Conservation (phyloP, 2,797 vertebrate genomes). For the Oreonectes daqikongensis region DNA sequence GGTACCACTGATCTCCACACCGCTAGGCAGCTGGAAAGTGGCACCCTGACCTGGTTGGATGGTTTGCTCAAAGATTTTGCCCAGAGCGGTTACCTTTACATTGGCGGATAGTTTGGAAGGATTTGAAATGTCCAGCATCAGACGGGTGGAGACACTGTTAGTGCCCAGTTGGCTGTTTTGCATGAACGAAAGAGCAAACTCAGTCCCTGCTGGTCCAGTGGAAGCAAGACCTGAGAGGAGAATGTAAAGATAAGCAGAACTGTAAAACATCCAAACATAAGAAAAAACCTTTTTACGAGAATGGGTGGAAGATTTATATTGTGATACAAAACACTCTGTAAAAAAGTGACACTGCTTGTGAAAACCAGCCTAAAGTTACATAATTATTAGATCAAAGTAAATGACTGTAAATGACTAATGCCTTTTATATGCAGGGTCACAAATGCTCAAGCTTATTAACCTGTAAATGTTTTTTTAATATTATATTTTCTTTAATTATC, state of each 20-base stretch:
- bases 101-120: conserved; percentile 58
- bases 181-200: conserved; percentile 74
- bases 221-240: conserved; percentile 52
- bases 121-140: conserved; percentile 62
- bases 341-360: neutral
- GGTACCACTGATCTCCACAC: conserved; percentile 63
- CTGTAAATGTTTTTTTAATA: too few species aligned
- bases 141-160: conserved; percentile 21
- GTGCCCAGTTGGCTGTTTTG: conserved; percentile 60
- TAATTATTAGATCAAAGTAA: too few species aligned
- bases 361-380: too few species aligned
- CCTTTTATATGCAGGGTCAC: too few species aligned
- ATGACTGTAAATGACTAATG: too few species aligned
- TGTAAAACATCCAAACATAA: neutral
- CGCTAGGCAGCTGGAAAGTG: conserved; percentile 56
- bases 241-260: neutral
- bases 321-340: neutral
- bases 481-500: too few species aligned
- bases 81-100: conserved; percentile 61
- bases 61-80: conserved; percentile 45
- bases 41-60: conserved; percentile 55
- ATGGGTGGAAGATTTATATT: neutral
- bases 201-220: conserved; percentile 52
- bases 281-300: too few species aligned
- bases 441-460: too few species aligned